These are phyloP conservation scores for Oscheius sp. DNA, from an alignment of 2,888 invertebrate species.

Conservation along the genomic window DNA sequence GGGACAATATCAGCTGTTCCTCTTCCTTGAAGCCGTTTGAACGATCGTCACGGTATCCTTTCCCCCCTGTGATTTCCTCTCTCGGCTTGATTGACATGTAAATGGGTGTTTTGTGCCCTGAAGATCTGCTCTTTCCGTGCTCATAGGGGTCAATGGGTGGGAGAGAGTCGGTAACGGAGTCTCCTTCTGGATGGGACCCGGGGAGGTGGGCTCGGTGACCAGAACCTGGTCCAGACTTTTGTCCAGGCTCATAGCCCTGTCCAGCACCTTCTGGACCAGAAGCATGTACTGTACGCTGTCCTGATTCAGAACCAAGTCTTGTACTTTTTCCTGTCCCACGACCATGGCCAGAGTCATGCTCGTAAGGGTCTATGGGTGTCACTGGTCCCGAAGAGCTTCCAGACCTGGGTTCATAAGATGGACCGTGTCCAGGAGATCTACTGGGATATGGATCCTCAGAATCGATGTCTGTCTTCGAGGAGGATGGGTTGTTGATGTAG, in stretches of 20 bases:
- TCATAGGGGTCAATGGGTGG: slow-evolving; percentile 11
- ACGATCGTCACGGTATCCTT: slow-evolving; percentile 3
- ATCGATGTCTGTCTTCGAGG: neutral
- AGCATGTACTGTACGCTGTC: neutral
- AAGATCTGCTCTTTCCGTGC: neutral
- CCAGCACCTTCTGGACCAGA: too few relatives aligned
- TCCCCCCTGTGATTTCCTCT: slow-evolving; percentile 17
- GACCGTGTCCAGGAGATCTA: too few relatives aligned
- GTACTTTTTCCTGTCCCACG: too few relatives aligned
- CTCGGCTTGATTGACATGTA: neutral
- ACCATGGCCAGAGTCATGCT: too few relatives aligned
- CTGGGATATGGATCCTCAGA: too few relatives aligned
- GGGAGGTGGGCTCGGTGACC: neutral
- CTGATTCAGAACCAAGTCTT: neutral
- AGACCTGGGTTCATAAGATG: neutral
- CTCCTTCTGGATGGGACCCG: neutral
- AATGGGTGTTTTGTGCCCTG: neutral
- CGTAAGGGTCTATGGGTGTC: neutral
- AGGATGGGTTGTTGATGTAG: neutral
- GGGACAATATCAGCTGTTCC: neutral
- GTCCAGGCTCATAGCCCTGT: neutral
- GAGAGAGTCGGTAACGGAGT: slow-evolving; percentile 1
- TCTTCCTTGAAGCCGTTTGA: neutral
- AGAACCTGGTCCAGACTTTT: neutral
- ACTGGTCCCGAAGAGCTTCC: neutral